Evolutionary conservation across 2,797 vertebrate species (phyloP).

Genomic region (Xenopus petersii): DNA sequence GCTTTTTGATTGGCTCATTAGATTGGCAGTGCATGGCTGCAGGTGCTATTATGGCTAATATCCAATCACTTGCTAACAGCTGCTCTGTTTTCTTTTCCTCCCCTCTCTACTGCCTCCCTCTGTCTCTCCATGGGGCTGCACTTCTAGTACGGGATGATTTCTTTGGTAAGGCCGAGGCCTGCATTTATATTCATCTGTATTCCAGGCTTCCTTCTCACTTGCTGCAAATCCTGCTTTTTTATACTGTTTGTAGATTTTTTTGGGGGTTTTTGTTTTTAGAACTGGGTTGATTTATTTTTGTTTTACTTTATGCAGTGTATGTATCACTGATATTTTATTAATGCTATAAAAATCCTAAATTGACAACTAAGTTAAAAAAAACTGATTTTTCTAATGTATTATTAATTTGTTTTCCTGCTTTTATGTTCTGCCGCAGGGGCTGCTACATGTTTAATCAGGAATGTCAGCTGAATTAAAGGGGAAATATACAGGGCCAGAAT

Average conservation of each 20-base stretch:
- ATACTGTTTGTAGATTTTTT: background rate
- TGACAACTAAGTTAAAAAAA: no score
- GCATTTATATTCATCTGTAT: slow-evolving; percentile 41
- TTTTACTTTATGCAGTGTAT: no score
- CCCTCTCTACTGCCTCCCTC: slow-evolving; percentile 59
- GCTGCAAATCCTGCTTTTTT: slow-evolving; percentile 16
- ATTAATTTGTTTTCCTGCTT: no score
- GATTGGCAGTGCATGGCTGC: slow-evolving; percentile 31
- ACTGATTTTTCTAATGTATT: no score
- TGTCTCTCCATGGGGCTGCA: slow-evolving; percentile 65
- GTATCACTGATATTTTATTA: no score
- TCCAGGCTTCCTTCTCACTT: slow-evolving; percentile 50
- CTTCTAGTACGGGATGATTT: slow-evolving; percentile 97
- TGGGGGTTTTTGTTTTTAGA: background rate
- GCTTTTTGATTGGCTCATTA: background rate
- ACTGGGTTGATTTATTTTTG: no score
- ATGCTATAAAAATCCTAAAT: no score
- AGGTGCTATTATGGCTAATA: slow-evolving; percentile 53
- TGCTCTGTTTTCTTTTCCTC: slow-evolving; percentile 64
- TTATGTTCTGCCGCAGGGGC: no score
- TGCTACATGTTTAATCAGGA: no score
- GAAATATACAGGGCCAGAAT: no score
- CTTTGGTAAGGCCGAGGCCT: slow-evolving; percentile 91
- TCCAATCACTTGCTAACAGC: slow-evolving; percentile 69
- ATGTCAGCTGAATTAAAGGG: no score